Percentiles rank a stretch among this genome's conserved stretches.
Evolutionary conservation across 2,888 invertebrate species (phyloP).

Genomic region (Pantelozetes paolii): DNA sequence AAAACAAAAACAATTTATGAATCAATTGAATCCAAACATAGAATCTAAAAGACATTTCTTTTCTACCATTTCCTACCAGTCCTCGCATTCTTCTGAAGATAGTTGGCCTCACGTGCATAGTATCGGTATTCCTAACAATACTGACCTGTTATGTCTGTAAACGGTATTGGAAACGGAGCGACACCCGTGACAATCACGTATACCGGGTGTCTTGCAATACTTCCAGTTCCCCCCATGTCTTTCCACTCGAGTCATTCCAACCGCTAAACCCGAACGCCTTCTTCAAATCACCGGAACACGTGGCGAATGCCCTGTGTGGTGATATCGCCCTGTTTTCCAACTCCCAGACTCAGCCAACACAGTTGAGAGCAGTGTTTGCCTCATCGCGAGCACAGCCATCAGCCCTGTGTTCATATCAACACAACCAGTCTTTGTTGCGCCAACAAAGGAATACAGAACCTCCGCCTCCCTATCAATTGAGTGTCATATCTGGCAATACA

Average conservation of each 20-base stretch:
- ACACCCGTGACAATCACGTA: conserved; percentile 24
- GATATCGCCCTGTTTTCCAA: conserved; percentile 6
- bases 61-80: not conserved
- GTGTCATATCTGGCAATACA: conserved; percentile 31
- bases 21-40: too few relatives aligned
- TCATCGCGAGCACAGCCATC: conserved; percentile 17
- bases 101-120: conserved; percentile 24
- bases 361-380: conserved; percentile 17
- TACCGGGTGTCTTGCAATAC: conserved; percentile 31
- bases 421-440: conserved; percentile 17
- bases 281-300: conserved; percentile 29
- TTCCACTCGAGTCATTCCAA: conserved; percentile 30
- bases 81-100: conserved; percentile 31
- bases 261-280: conserved; percentile 31
- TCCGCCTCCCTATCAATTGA: conserved; percentile 33
- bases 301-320: conserved; percentile 24
- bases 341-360: conserved; percentile 25
- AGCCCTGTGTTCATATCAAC: conserved; percentile 31
- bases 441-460: conserved; percentile 20
- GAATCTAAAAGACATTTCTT: not conserved
- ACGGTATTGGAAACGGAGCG: conserved; percentile 29
- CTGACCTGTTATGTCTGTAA: conserved; percentile 34
- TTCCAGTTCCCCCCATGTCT: conserved; percentile 11
- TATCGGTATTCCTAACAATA: conserved; percentile 34
- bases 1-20: too few relatives aligned